Conservation (phyloP, 2,797 vertebrate genomes). For the Garrulus glandarius region DNA sequence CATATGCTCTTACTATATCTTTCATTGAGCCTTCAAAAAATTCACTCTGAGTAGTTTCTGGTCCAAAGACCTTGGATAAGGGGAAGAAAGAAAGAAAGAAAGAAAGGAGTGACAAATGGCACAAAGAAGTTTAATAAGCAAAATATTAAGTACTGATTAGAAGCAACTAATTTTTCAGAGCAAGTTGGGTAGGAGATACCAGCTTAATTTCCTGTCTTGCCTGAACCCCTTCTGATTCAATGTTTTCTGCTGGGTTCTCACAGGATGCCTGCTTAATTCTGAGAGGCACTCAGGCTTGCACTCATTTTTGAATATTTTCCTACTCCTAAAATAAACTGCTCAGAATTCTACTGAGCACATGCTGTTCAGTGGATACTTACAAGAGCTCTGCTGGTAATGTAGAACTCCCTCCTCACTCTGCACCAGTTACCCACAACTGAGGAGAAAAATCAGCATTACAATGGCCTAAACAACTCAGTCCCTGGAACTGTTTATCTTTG, state of each 20-base stretch:
- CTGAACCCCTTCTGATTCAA: neutral
- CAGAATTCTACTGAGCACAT: neutral
- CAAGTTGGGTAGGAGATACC: neutral
- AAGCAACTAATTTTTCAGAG: neutral
- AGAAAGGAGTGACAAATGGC: neutral
- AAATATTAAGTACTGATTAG: neutral
- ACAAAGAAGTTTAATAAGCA: neutral
- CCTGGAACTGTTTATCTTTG: neutral
- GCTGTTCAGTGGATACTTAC: neutral
- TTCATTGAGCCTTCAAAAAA: slow-evolving; percentile 84
- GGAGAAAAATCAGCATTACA: neutral
- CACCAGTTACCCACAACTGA: neutral
- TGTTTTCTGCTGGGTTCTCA: neutral
- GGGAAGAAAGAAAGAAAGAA: fast-evolving
- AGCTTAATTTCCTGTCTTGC: neutral
- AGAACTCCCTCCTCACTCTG: neutral
- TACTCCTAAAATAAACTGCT: neutral
- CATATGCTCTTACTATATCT: slow-evolving; percentile 77
- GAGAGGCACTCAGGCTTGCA: neutral
- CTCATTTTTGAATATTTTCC: neutral
- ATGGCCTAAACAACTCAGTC: neutral
- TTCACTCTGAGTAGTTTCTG: slow-evolving; percentile 78
- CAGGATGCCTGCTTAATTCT: neutral
- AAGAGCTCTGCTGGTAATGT: neutral
- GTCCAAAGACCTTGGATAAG: slow-evolving; percentile 82